phyloP scores from a whole-genome alignment of 2,113 vertebrate species.

The Trachemys scripta region DNA sequence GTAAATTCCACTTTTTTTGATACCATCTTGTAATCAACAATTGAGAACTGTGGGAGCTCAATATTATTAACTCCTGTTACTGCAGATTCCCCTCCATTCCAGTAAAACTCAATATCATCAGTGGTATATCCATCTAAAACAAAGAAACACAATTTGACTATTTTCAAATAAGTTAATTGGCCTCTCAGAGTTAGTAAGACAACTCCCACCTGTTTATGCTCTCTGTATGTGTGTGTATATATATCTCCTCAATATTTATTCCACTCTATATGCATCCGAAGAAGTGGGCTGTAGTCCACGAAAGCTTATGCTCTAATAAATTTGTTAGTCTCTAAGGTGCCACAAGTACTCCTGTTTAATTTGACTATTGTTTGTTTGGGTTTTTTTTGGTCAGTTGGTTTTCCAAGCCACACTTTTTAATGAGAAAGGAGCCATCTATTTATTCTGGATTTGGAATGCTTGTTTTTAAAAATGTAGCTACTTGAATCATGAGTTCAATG shows the following conservation, averaged over 20 bases:
- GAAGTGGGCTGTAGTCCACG: too few species aligned
- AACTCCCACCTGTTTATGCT: too few species aligned
- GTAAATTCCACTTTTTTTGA: conserved; percentile 94
- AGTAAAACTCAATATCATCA: conserved; percentile 97
- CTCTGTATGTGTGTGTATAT: too few species aligned
- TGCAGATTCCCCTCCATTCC: conserved; percentile 90
- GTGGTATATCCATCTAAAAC: conserved; percentile 94
- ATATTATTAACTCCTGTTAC: conserved; percentile 94
- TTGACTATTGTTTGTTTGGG: background rate
- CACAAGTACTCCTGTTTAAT: too few species aligned
- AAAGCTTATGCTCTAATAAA: too few species aligned
- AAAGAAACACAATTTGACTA: conserved; percentile 33
- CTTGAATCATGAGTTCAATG: background rate
- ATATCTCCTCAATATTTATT: too few species aligned
- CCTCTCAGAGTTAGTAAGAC: too few species aligned
- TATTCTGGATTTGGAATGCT: background rate
- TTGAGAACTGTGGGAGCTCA: conserved; percentile 93
- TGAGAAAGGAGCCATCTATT: background rate
- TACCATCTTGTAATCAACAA: conserved; percentile 93
- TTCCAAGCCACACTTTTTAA: background rate
- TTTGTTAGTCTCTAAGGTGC: too few species aligned
- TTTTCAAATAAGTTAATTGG: too few species aligned
- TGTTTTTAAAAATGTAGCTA: background rate
- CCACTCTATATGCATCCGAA: too few species aligned
- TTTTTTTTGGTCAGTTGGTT: background rate